Conservation (phyloP, 2,888 invertebrate species). For the Colletes collaris region DNA sequence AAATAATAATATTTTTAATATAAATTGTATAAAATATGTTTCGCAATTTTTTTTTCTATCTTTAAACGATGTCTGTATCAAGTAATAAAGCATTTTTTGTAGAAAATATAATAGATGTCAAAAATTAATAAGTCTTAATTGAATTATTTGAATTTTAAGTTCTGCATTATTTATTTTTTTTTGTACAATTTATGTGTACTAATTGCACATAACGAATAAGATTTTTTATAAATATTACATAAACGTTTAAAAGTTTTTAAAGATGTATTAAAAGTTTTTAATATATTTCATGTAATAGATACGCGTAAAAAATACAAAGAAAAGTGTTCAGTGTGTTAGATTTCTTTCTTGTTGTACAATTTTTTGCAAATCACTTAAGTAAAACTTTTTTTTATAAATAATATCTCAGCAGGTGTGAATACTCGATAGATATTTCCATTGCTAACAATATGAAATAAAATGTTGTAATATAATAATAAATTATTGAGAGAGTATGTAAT, state of each 20-base stretch:
- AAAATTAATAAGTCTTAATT: constrained; percentile 17
- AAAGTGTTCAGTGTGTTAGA: not conserved
- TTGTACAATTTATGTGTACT: not conserved
- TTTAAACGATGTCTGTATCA: constrained; percentile 31
- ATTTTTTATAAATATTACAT: not conserved
- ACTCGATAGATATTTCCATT: no score
- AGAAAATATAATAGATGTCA: constrained; percentile 27
- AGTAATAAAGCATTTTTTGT: constrained; percentile 42
- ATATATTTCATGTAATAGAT: not conserved
- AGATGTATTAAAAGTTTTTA: not conserved
- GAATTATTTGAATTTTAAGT: constrained; percentile 19
- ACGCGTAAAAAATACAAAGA: not conserved
- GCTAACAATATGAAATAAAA: no score
- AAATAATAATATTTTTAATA: constrained; percentile 24
- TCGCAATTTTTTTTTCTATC: constrained; percentile 21
- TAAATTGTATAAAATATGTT: constrained; percentile 19
- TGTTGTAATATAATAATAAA: no score
- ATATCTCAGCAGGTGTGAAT: not conserved
- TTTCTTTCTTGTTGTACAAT: constrained; percentile 1
- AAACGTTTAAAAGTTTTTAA: not conserved
- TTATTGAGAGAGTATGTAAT: not conserved
- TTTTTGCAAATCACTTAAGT: not conserved
- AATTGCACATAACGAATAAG: not conserved
- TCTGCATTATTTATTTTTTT: constrained; percentile 12
- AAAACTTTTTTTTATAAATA: not conserved